Evolutionary conservation across 2,888 invertebrate genomes (phyloP).

Genomic region (Pristionchus mayeri): DNA sequence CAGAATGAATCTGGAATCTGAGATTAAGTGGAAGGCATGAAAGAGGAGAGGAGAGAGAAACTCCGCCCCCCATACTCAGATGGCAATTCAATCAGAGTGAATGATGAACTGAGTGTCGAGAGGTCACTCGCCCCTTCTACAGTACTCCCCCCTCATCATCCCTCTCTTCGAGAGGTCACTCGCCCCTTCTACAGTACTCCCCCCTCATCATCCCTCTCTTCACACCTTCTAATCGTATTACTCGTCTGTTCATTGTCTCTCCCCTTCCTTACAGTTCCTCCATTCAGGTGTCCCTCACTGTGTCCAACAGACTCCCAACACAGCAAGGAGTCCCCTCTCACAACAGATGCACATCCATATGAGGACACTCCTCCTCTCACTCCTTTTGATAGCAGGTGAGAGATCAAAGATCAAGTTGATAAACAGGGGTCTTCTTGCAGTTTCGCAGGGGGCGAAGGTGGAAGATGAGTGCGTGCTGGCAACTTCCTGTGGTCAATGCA

Average conservation of each 20-base stretch:
- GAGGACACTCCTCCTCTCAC: neutral
- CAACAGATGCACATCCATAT: conserved; percentile 6
- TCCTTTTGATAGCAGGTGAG: conserved; percentile 12
- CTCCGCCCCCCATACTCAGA: neutral
- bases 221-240: conserved; percentile 27
- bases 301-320: neutral
- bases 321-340: neutral
- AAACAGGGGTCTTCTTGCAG: neutral
- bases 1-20: neutral
- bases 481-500: conserved; percentile 50
- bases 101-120: neutral
- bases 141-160: neutral
- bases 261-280: neutral
- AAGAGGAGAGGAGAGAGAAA: neutral
- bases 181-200: neutral
- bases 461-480: conserved; percentile 37
- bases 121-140: neutral
- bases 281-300: neutral
- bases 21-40: neutral
- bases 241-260: conserved; percentile 17
- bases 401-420: neutral
- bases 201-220: neutral
- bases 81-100: neutral
- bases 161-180: conserved; percentile 2
- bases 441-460: neutral